Base-by-base conservation (phyloP, 2,888 invertebrate species). In the Drosophila subsilvestris region DNA sequence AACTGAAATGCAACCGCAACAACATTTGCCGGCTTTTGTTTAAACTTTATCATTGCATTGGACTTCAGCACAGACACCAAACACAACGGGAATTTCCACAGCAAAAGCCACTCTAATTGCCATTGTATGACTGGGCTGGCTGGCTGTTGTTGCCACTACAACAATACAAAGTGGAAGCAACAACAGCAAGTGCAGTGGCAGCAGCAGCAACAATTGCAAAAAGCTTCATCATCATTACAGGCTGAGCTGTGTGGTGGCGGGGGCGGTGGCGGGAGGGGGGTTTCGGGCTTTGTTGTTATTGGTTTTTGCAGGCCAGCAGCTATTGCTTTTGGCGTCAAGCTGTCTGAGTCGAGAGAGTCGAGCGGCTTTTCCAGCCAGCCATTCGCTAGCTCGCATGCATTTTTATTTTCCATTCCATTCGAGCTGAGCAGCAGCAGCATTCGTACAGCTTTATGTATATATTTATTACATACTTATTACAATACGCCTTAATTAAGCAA, bases 321-420 rank as follows among this genome's bases (percentile, higher is more conserved):
- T 86, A 86, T 78, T 75, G 66, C 78, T 53, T 79, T 86, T 75
- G 84, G 82, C 87, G 85, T 85, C 85, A 85, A 85, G 85, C 85
- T 81, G 89, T 88, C 78, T 82, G 84, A 76, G 78, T 49, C 75
- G 65, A 69, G 25, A 37, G 29, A 59, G 63, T 57, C 72, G 75
- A 78, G 76, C 74, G 78, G 79, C 78, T 84, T 82, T 84, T 68
- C n/a, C n/a, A n/a, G n/a, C 79, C 77, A 74, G 68, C 65, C 78
- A 78, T 73, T 48, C 61, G 56, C 63, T n/a, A 50, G 45, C 56
- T 81, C 75, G 55, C 73, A 76, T 80, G 78, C 74, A 80, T 67
- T 76, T 76, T 78, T 63, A 53, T 25, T 47, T 71, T 63, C 73
- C 65, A 62, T 74, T 70, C 65, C 76, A 75, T 73, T 74, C 68